Evolutionary conservation across 2,888 invertebrate species (phyloP).

Genomic region (Diaperis boleti): DNA sequence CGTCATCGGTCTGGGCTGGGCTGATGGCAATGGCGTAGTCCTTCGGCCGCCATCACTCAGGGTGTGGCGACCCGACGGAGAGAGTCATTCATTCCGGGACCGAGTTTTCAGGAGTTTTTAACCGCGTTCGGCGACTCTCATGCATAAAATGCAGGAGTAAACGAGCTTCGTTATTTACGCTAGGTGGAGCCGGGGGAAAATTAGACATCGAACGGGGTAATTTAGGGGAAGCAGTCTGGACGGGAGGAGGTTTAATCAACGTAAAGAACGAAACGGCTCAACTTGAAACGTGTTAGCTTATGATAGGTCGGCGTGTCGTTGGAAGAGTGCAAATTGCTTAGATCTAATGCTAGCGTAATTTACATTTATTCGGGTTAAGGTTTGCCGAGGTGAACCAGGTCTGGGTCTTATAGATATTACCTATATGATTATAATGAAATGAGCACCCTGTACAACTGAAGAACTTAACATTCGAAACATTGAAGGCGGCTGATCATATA

Average conservation of each 20-base stretch:
- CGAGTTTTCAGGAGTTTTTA: too few species aligned
- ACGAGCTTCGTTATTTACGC: not conserved
- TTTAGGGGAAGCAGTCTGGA: not conserved
- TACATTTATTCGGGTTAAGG: not conserved
- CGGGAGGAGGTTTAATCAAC: too few species aligned
- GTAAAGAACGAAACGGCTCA: too few species aligned
- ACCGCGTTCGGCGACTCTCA: not conserved
- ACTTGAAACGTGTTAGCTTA: too few species aligned
- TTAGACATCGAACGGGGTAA: not conserved
- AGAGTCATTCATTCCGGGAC: conserved; percentile 39
- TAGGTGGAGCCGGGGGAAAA: not conserved
- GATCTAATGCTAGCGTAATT: not conserved
- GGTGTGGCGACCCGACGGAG: conserved; percentile 49
- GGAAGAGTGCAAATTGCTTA: not conserved
- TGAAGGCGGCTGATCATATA: too few species aligned
- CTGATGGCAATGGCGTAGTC: conserved; percentile 50
- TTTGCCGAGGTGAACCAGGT: too few species aligned
- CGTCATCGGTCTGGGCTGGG: conserved; percentile 36
- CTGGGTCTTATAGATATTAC: too few species aligned
- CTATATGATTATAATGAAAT: too few species aligned
- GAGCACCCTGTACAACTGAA: too few species aligned
- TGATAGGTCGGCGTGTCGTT: too few species aligned
- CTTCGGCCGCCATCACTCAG: conserved; percentile 48
- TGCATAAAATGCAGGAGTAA: conserved; percentile 11
- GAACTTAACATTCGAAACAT: too few species aligned